Evolutionary conservation across 2,113 vertebrate genomes (phyloP), one percentile per base, ranked within the genome.

Genomic region (Podiceps cristatus): DNA sequence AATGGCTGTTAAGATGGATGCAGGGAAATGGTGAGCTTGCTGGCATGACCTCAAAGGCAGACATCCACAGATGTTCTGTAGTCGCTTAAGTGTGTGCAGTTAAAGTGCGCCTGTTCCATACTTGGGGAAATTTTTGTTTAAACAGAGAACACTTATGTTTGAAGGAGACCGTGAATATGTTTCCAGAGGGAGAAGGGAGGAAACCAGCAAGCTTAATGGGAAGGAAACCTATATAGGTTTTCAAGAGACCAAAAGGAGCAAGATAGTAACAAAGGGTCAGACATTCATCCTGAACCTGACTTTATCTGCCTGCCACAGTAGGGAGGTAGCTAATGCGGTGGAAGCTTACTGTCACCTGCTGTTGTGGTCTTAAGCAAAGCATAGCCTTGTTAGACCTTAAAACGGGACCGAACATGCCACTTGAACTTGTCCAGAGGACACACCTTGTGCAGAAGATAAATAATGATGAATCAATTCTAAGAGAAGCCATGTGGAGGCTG

Each of bases 311-410:
- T 64, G 4, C 24, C 55, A 22, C 10, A 28, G 11, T 0, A 59
- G 35, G 20, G 52, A 75, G 52, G 18, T 44, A 40, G 66, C 62
- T 90, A 53, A 73, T 22, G 58, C 0, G 0, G 10, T 88, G 49
- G 47, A 49, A 27, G 7, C 20, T 79, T 60, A n/a, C 37, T 55
- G 74, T 80, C 27, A 33, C 8, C 13, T 84, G 45, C 67, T 74
- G 0, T 22, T 55, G 72, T 50, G 63, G n/a, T 55, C n/a, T 88
- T 58, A 37, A 0, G 0, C 45, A 72, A 87, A 76, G 29, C 14
- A 20, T 2, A 40, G 60, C 11, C 35, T 11, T 37, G 7, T 53
- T 82, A 52, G 75, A 44, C 45, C 47, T 90, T 58, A 60, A 80
- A 92, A 62, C 23, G 13, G 22, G 52, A 50, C 50, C 2, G 5